Evolutionary conservation across 2,113 vertebrate species (phyloP), one percentile per base, ranked within the genome.

Genomic region (Cavia aperea): DNA sequence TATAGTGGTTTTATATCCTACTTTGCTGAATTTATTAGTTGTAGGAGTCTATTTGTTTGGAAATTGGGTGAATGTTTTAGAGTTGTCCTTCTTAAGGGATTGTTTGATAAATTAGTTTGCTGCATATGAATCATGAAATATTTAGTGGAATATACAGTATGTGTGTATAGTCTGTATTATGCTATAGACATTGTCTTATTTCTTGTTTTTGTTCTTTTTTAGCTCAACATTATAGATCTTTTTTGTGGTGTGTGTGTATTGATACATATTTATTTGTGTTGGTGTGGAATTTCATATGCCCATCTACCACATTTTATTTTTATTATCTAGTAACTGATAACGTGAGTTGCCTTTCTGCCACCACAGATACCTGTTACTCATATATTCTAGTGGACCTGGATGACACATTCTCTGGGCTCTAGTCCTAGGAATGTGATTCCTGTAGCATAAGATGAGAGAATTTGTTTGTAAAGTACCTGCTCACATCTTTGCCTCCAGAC

Each of bases 291-390:
- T 91, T 51, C 21, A 0, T 88, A 63, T 86, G 29, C 33, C 1
- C 29, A 49, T 90, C 54, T 91, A 6, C 36, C 84, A 82, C 54
- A 86, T 87, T 89, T 92, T 86, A 78, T 89, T 89, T 51, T 89
- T 5, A 75, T 89, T 90, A 43, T 49, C 21, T 81, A 92, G 51
- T 86, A 60, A 89, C 14, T 86, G 65, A 91, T 39, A 56, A 58
- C 11, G 7, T 29, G 54, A 85, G 0, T 92, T 94, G 79, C 82
- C 39, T 90, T 92, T 81, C 72, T 93, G 18, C n/a, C 21, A 49
- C 94, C 58, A 90, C 51, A 93, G 10, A 78, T 95, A 79, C 2
- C 72, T 16, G 68, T 89, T 75, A 73, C 4, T 93, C 88, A 65
- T 88, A 70, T 33, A 81, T 88, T 39, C 18, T 82, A 72, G 62